These are phyloP conservation scores for Actenoides lindsayi DNA, from an alignment of 2,113 vertebrate genomes.

Conservation along the genomic window DNA sequence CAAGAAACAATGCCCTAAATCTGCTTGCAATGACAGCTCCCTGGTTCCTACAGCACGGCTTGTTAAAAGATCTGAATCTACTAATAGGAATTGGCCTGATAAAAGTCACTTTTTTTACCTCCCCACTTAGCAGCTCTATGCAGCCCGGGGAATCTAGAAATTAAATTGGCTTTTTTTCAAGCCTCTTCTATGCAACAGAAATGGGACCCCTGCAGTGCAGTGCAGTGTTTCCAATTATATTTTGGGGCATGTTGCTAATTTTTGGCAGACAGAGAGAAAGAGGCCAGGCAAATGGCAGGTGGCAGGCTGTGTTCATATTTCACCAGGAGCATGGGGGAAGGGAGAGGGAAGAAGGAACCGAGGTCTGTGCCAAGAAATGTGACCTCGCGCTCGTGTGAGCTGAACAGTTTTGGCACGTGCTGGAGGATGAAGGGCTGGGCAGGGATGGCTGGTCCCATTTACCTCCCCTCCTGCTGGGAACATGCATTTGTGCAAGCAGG, in stretches of 20 bases:
- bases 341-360: background rate
- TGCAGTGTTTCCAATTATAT: slow-evolving; percentile 68
- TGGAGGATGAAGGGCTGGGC: background rate
- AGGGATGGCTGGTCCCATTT: background rate
- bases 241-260: slow-evolving; percentile 58
- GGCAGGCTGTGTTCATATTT: slow-evolving; percentile 60
- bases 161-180: slow-evolving; percentile 64
- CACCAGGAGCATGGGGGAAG: slow-evolving; percentile 14
- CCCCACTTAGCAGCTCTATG: slow-evolving; percentile 14
- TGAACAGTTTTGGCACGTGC: slow-evolving; percentile 10
- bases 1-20: slow-evolving; percentile 29
- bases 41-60: background rate
- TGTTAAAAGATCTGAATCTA: slow-evolving; percentile 33
- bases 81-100: slow-evolving; percentile 60
- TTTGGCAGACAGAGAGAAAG: slow-evolving; percentile 52
- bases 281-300: slow-evolving; percentile 64
- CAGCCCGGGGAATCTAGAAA: slow-evolving; percentile 48
- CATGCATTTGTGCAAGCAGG: background rate
- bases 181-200: slow-evolving; percentile 40
- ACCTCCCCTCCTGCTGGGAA: background rate
- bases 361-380: slow-evolving; percentile 18
- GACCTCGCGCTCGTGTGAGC: background rate
- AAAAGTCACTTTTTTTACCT: slow-evolving; percentile 7
- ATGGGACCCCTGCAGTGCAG: slow-evolving; percentile 39
- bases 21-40: background rate